Evolutionary conservation across 1,140 invertebrate genomes (phyloP).

Genomic region (Rhysida immarginata): DNA sequence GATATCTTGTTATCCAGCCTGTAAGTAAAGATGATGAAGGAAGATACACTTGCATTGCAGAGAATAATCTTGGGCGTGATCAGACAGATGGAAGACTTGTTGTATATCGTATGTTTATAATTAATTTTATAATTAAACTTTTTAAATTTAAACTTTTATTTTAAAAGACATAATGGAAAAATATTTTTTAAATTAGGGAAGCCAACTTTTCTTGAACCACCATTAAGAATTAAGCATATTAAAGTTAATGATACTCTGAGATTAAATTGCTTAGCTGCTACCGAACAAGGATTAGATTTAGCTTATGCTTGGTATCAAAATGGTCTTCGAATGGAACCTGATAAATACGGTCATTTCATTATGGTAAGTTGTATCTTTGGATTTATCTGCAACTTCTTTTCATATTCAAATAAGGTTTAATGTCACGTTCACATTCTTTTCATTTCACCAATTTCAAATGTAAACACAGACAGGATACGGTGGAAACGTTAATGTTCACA

Average conservation of each 20-base stretch:
- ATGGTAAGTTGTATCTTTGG: not conserved
- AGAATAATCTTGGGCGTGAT: conserved; percentile 59
- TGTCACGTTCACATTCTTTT: no score
- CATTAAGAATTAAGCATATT: not conserved
- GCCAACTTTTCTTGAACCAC: no score
- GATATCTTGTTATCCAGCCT: conserved; percentile 71
- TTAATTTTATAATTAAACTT: no score
- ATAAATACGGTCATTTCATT: not conserved
- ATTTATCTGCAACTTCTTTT: no score
- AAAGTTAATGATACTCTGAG: conserved; percentile 49
- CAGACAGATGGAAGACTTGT: conserved; percentile 63
- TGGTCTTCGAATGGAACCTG: conserved; percentile 48
- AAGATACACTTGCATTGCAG: conserved; percentile 71
- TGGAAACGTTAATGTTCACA: no score
- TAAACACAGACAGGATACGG: no score
- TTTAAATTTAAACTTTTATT: no score
- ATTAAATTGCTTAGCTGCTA: conserved; percentile 60
- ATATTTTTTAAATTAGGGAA: no score
- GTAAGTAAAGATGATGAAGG: conserved; percentile 74
- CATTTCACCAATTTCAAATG: no score
- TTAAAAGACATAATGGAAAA: no score
- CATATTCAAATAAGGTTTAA: no score
- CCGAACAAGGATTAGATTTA: conserved; percentile 65
- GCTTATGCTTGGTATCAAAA: conserved; percentile 85
- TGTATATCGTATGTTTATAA: conserved; percentile 68